These are phyloP conservation scores for Smittia aterrima DNA, from an alignment of 2,888 invertebrate genomes.

Conservation along the genomic window DNA sequence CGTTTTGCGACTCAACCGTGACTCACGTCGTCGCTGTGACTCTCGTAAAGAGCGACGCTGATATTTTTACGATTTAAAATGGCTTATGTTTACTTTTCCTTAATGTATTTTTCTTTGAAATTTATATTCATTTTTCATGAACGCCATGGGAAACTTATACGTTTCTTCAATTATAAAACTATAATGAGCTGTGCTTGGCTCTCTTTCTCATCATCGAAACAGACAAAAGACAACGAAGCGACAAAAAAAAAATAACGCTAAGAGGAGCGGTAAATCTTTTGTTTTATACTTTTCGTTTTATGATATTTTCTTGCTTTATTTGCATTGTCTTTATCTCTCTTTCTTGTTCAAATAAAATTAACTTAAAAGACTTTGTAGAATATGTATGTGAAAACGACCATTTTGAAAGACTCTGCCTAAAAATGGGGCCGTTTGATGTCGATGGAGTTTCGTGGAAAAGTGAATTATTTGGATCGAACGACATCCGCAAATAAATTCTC, in stretches of 20 bases:
- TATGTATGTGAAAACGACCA: constrained; percentile 21
- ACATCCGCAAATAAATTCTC: too few species aligned
- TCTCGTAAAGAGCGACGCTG: neutral
- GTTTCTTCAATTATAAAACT: constrained; percentile 35
- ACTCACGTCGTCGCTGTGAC: too few species aligned
- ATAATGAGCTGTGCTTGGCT: constrained; percentile 28
- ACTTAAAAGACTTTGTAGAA: constrained; percentile 14
- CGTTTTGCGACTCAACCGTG: too few species aligned
- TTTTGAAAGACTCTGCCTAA: neutral
- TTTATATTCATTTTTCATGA: constrained; percentile 21
- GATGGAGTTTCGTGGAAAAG: neutral
- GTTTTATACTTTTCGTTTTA: constrained; percentile 30
- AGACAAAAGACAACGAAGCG: neutral
- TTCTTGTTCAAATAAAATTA: constrained; percentile 33
- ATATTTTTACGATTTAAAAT: constrained; percentile 26
- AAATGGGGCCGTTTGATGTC: constrained; percentile 5
- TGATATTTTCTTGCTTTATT: constrained; percentile 40
- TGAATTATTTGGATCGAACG: too few species aligned
- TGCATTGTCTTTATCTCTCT: constrained; percentile 39
- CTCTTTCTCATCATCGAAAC: neutral
- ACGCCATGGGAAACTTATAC: constrained; percentile 33
- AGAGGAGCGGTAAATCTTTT: constrained; percentile 41
- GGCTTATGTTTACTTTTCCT: constrained; percentile 36
- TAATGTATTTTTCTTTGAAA: constrained; percentile 37
- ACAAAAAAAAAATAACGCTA: constrained; percentile 9